A percentile compares a stretch with the other conserved stretches of the same genome.
Evolutionary conservation across 2,888 invertebrate genomes (phyloP).

Genomic region (Dysmachus trigonus): DNA sequence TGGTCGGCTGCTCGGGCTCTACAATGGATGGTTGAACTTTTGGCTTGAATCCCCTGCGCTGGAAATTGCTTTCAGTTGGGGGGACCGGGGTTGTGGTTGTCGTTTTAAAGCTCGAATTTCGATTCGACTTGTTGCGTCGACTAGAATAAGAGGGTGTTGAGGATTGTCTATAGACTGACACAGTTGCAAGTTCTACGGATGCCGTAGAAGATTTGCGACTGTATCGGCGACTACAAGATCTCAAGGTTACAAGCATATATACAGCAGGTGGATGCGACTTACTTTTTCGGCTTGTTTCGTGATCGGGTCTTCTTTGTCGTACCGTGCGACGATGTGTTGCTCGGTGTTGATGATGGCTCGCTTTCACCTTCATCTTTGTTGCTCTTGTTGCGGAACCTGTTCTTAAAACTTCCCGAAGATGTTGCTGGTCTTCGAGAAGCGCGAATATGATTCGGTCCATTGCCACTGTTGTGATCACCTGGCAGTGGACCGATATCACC

Average conservation of each 20-base stretch:
- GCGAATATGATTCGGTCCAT: conserved; percentile 65
- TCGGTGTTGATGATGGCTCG: conserved; percentile 42
- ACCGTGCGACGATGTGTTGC: conserved; percentile 14
- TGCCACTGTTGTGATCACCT: conserved; percentile 66
- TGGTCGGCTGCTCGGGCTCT: conserved; percentile 68
- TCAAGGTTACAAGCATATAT: conserved; percentile 44
- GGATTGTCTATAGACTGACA: conserved; percentile 73
- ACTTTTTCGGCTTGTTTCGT: conserved; percentile 51
- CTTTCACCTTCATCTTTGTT: conserved; percentile 63
- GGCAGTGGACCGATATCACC: conserved; percentile 68
- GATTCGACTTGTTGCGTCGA: conserved; percentile 66
- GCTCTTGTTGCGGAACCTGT: conserved; percentile 66
- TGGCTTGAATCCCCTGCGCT: conserved; percentile 75
- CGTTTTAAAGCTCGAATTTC: conserved; percentile 56
- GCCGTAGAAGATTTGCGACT: conserved; percentile 54
- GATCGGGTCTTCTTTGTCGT: conserved; percentile 45
- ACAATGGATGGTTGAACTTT: conserved; percentile 70
- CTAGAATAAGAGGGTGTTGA: conserved; percentile 63
- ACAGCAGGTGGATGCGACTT: conserved; percentile 42
- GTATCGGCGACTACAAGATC: conserved; percentile 50
- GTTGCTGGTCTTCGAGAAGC: conserved; percentile 65
- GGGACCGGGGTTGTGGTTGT: conserved; percentile 44
- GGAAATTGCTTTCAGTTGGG: conserved; percentile 56
- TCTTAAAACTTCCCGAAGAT: conserved; percentile 68
- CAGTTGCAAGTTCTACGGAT: conserved; percentile 71